phyloP scores from a whole-genome alignment of 2,113 vertebrate species.

The Callocephalon fimbriatum region DNA sequence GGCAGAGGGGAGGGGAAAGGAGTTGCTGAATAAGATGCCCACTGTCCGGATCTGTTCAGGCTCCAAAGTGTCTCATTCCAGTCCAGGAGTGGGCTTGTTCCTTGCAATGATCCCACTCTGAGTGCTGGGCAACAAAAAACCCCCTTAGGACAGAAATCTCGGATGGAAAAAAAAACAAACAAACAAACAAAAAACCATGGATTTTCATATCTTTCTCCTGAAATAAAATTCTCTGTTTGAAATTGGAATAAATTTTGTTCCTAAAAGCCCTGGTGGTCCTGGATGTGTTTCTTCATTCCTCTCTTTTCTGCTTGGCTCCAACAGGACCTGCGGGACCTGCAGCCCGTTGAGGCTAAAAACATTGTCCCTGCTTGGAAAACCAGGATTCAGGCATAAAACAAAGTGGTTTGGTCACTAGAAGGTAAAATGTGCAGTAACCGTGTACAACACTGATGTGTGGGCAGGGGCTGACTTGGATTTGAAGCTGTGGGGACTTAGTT shows the following conservation, averaged over 20 bases:
- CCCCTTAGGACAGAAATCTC: constrained; percentile 67
- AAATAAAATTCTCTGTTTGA: constrained; percentile 85
- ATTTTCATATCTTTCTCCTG: constrained; percentile 88
- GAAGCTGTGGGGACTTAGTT: neutral
- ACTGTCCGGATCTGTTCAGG: constrained; percentile 56
- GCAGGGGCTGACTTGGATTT: neutral
- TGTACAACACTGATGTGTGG: too few relatives aligned
- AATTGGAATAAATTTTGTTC: constrained; percentile 88
- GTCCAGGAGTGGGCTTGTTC: constrained; percentile 43
- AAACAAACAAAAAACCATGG: neutral
- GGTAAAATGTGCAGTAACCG: neutral
- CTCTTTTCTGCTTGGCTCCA: too few relatives aligned
- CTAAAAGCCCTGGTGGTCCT: constrained; percentile 62
- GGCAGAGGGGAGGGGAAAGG: constrained; percentile 54
- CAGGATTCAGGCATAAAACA: neutral
- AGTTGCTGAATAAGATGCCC: constrained; percentile 61
- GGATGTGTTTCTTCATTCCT: neutral
- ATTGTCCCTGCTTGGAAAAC: neutral
- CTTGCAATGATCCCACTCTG: constrained; percentile 50
- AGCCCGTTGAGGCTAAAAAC: neutral
- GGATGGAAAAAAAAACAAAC: constrained; percentile 69
- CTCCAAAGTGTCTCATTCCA: constrained; percentile 62
- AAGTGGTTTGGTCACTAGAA: neutral
- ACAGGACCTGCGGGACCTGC: neutral
- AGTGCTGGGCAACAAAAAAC: constrained; percentile 54